Base-by-base conservation (phyloP, 2,113 vertebrate species). In the Montifringilla adamsi region DNA sequence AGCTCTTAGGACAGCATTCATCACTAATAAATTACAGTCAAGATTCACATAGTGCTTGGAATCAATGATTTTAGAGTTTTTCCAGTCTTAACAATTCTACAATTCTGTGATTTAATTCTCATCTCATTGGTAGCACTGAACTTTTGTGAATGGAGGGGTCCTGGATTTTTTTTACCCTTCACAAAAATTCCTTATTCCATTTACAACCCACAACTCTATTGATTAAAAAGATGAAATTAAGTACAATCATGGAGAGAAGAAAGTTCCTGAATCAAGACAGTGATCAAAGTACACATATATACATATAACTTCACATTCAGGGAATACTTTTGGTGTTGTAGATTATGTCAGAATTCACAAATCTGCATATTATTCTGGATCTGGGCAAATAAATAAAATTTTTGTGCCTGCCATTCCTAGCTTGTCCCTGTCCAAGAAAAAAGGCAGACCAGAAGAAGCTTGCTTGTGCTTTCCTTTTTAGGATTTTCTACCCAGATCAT, bases 121-220 rank as follows among this genome's bases (percentile, higher is more conserved):
- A 47, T 30, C 20, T 84, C 18, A 44, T 26, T 74, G 6, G 15
- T 4, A 88, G 1, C 31, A 31, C 1, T 53, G 27, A 52, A 72
- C 1, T 73, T 73, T 55, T 53, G 14, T 12, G 16, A 21, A 23
- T 26, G 8, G 2, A 7, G 0, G 0, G 2, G 2, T 39, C 9
- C 11, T 22, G 17, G 1, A 21, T 63, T 75, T 76, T 76, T 75
- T 53, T 83, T 43, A 7, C 37, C 30, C 33, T 69, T 70, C 47
- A 28, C 6, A 10, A 44, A 62, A 66, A 62, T 31, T 15, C 49
- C 5, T 35, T 63, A 23, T 30, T 79, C 0, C 8, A 73, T 73
- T 73, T 47, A n/a, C 13, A 21, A 7, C 7, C 11, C 41, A 49
- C 4, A 64, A 15, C 2, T 63, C 23, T 4, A 35, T 60, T 70